Conservation (phyloP, 2,888 invertebrate genomes). For the Pseudanteris insignis region DNA sequence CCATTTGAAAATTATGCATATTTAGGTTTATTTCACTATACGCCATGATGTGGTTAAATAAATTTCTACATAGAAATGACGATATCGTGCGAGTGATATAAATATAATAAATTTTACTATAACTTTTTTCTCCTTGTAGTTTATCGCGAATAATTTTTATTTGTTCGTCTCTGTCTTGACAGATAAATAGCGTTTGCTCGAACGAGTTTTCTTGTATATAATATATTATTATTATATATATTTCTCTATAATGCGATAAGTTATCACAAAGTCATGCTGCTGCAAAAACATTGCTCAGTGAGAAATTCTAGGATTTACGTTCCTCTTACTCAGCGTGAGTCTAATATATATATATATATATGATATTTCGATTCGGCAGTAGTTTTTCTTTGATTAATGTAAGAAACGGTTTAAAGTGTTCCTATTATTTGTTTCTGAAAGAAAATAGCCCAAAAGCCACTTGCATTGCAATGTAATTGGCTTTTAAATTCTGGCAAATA, state of each 20-base stretch:
- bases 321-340: constrained; percentile 40
- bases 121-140: too few species aligned
- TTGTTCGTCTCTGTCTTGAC: constrained; percentile 16
- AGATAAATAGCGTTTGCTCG: constrained; percentile 36
- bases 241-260: too few species aligned
- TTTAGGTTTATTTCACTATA: too few species aligned
- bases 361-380: constrained; percentile 49
- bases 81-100: too few species aligned
- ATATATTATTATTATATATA: too few species aligned
- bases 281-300: constrained; percentile 43
- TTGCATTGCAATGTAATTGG: constrained; percentile 48
- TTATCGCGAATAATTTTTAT: too few species aligned
- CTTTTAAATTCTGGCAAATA: constrained; percentile 19
- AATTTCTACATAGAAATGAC: too few species aligned
- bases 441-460: constrained; percentile 44
- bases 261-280: constrained; percentile 31
- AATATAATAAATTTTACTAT: too few species aligned
- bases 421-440: constrained; percentile 40
- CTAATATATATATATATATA: too few species aligned
- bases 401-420: constrained; percentile 41
- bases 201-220: constrained; percentile 38
- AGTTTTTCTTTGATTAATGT: constrained; percentile 47
- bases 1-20: too few species aligned
- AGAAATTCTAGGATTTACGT: constrained; percentile 30
- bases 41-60: too few species aligned